Base-by-base conservation (phyloP, 2,888 invertebrate genomes). In the Zootermopsis nevadensis region DNA sequence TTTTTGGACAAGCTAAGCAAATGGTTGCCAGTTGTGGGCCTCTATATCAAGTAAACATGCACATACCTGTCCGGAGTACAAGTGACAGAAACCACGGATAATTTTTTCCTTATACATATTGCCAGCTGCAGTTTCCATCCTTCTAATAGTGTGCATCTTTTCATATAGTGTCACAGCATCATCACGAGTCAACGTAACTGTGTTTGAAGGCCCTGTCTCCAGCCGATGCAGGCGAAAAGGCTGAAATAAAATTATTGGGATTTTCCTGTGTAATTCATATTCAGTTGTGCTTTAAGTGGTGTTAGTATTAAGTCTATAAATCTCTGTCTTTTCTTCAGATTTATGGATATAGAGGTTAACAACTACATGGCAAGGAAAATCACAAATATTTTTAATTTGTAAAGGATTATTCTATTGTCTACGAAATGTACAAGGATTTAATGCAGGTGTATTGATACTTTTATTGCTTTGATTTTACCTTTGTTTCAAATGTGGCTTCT, bases 21-120 rank as follows among this genome's bases (percentile, higher is more conserved):
- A 48, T 48, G 8, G 42, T 15, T 48, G 42, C 15, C 42, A 48
- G 15, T 48, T 48, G 42, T 48, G 48, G 15, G 48, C 48, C 48
- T 15, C 19, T 48, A 48, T 3, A 48, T 48, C 19, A 48, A 19
- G 3, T 48, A 42, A 48, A 48, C 22, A 48, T 48, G 48, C 48
- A 48, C 48, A 48, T 3, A 95, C 96, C 91, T 97, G 97, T 77
- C 99, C 99, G 85, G 98, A 98, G 90, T 99, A 99, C 86, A 99
- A 93, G 90, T 99, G 99, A 88, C 99, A 99, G 90, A 99, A 99
- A 12, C 99, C 99, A 87, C 99, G 92, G 86, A 99, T 95, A 86
- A 95, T 94, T 91, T 99, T 99, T 89, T 98, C 98, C 89, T 99
- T 99, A 90, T 99, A 99, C 85, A 99, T 91, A 90, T 97, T 98